These are phyloP conservation scores for Caenorhabditis sp. DNA, from an alignment of 2,888 invertebrate genomes.

Conservation along the genomic window DNA sequence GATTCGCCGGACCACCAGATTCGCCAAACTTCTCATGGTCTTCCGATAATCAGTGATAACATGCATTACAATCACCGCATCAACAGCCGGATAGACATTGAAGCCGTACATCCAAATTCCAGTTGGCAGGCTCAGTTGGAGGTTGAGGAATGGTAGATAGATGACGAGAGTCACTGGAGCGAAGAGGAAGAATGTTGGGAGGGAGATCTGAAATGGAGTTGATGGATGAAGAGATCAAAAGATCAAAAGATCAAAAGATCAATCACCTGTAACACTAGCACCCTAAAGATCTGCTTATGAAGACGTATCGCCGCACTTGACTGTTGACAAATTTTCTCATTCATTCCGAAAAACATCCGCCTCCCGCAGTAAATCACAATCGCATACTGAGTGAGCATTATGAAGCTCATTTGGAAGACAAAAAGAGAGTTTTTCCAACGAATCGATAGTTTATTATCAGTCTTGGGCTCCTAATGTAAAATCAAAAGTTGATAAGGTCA, in stretches of 20 bases:
- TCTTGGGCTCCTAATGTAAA: too few species aligned
- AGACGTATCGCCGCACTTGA: not conserved
- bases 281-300: conserved; percentile 30
- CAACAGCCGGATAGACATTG: conserved; percentile 27
- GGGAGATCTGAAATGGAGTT: conserved; percentile 8
- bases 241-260: too few species aligned
- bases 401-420: conserved; percentile 10
- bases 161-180: conserved; percentile 21
- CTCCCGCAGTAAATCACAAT: not conserved
- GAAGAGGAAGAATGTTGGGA: conserved; percentile 33
- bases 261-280: conserved; percentile 24
- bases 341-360: not conserved
- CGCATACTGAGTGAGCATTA: conserved; percentile 12
- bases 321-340: not conserved
- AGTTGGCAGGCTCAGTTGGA: conserved; percentile 17
- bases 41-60: conserved; percentile 29
- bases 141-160: conserved; percentile 27
- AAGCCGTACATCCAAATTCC: conserved; percentile 21
- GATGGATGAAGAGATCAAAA: too few species aligned
- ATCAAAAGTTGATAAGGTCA: too few species aligned
- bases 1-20: not conserved
- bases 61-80: conserved; percentile 29
- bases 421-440: conserved; percentile 26
- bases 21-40: not conserved
- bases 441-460: not conserved